Evolutionary conservation across 2,797 vertebrate genomes (phyloP).

Genomic region (Coendou prehensilis): DNA sequence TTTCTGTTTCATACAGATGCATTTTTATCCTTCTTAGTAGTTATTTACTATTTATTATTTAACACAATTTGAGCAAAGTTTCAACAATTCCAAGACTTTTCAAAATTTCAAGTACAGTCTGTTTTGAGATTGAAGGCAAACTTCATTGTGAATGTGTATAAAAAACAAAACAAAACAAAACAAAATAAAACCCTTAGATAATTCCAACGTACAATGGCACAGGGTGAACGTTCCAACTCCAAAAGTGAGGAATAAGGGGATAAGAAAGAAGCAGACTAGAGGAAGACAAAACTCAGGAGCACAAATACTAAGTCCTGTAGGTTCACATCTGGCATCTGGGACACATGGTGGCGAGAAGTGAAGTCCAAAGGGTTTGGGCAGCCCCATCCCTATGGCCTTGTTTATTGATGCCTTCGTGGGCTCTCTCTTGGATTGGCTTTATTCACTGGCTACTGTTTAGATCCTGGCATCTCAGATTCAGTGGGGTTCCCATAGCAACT

Average conservation of each 20-base stretch:
- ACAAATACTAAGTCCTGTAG: neutral
- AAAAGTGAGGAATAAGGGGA: neutral
- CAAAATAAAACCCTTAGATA: too few relatives aligned
- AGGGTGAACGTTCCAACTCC: neutral
- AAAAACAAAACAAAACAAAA: too few relatives aligned
- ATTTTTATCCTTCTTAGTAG: neutral
- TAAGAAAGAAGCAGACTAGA: neutral
- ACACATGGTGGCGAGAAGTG: neutral
- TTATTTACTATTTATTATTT: neutral
- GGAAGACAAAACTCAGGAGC: neutral
- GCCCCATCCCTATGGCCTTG: neutral
- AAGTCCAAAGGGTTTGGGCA: neutral
- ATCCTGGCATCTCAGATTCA: neutral
- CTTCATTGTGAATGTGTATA: neutral
- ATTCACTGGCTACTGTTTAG: neutral
- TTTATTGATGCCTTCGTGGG: neutral
- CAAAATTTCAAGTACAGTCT: neutral
- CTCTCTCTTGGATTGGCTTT: neutral
- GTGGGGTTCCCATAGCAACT: neutral
- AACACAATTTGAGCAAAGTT: neutral
- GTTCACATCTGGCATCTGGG: neutral
- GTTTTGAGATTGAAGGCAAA: neutral
- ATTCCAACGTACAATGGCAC: neutral
- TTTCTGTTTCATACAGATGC: neutral
- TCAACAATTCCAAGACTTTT: neutral